These are phyloP conservation scores for Scomber scombrus DNA, from an alignment of 2,113 vertebrate species.

Conservation along the genomic window DNA sequence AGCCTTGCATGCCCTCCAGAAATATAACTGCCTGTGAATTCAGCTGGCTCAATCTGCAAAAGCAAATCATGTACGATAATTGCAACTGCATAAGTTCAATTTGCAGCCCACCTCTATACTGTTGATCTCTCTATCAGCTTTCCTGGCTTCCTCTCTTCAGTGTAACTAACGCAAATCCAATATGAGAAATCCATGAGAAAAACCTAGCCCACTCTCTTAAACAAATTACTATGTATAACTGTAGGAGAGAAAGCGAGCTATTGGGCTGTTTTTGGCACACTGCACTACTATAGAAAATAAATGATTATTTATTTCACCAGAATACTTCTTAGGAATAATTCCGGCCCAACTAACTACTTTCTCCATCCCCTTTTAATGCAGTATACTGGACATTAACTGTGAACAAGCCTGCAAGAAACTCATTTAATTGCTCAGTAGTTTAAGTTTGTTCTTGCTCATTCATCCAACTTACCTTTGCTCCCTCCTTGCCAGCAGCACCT, in stretches of 20 bases:
- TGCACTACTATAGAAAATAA: background rate
- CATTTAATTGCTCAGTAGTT: background rate
- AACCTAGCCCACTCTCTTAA: background rate
- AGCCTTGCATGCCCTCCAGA: conserved; percentile 25
- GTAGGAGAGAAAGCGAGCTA: background rate
- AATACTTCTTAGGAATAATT: background rate
- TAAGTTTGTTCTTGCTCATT: background rate
- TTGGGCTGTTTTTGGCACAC: background rate
- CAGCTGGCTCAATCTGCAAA: conserved; percentile 38
- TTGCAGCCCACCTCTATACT: conserved; percentile 13
- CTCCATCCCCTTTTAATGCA: background rate
- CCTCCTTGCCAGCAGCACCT: conserved; percentile 96
- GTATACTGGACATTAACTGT: background rate
- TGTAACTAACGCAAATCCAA: conserved; percentile 4
- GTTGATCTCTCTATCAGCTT: conserved; percentile 25
- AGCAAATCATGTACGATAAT: conserved; percentile 41
- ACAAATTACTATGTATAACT: background rate
- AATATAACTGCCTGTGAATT: conserved; percentile 22
- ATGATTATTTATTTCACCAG: background rate
- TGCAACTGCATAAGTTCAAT: conserved; percentile 24
- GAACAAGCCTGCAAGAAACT: background rate
- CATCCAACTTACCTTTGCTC: conserved; percentile 90
- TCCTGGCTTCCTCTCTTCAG: background rate
- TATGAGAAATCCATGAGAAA: background rate
- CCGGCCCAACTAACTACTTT: background rate